Percentiles rank a stretch among this genome's conserved stretches.
Evolutionary conservation across 64 coral and sea anemone species (phyloP).

Genomic region (Dendrophyllia cribrosa): DNA sequence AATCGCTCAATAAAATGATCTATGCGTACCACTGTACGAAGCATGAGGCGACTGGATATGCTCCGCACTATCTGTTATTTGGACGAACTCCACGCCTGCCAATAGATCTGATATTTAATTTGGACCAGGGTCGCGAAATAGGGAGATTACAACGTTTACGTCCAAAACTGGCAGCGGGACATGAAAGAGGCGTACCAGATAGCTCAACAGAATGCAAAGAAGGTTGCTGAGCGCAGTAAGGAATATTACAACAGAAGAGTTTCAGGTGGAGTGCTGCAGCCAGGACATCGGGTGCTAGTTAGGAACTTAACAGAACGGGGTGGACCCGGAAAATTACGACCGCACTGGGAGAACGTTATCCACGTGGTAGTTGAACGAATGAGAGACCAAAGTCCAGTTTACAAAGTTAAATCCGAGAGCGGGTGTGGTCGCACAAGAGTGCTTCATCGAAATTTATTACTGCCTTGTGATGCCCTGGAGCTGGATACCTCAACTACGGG

Average conservation of each 20-base stretch:
- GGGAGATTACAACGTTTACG: neutral
- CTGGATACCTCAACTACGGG: neutral
- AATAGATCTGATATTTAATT: slow-evolving; percentile 39
- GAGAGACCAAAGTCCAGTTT: neutral
- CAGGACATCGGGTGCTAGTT: neutral
- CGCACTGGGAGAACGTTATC: neutral
- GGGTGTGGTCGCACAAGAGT: neutral
- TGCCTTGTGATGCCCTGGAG: neutral
- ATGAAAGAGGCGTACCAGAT: too few species aligned
- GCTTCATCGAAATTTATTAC: neutral
- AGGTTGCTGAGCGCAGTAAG: neutral
- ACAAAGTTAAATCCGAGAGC: neutral
- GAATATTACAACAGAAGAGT: slow-evolving; percentile 6
- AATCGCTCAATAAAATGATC: slow-evolving; percentile 10
- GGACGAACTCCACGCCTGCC: neutral
- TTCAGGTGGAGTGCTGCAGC: neutral
- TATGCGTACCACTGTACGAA: slow-evolving; percentile 10
- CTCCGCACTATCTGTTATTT: too few species aligned
- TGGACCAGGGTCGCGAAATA: neutral
- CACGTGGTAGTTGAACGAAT: neutral
- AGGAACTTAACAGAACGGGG: neutral
- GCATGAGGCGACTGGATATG: too few species aligned
- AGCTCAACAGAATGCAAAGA: too few species aligned
- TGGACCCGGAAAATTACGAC: neutral
- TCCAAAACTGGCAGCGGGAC: slow-evolving; percentile 11